These are phyloP conservation scores for Chloroclystis v-ata DNA, from an alignment of 2,888 invertebrate genomes.

Conservation along the genomic window DNA sequence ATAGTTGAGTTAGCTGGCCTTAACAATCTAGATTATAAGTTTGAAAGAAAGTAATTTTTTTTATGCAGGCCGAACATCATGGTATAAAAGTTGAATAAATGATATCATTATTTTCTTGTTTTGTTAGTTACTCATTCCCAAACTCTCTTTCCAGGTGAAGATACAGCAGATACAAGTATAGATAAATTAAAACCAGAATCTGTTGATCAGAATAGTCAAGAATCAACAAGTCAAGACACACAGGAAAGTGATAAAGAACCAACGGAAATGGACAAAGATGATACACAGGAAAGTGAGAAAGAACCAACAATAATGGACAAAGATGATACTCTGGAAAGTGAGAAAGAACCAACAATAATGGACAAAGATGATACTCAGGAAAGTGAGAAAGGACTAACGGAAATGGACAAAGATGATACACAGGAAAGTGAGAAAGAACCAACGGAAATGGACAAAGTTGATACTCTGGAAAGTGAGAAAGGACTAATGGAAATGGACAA, in stretches of 20 bases:
- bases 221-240: slow-evolving; percentile 30
- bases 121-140: neutral
- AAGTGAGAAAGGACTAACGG: slow-evolving; percentile 27
- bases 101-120: no score
- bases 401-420: slow-evolving; percentile 38
- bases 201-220: slow-evolving; percentile 31
- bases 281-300: slow-evolving; percentile 30
- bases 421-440: no score
- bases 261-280: slow-evolving; percentile 36
- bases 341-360: slow-evolving; percentile 28
- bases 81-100: no score
- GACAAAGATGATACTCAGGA: slow-evolving; percentile 42
- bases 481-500: no score
- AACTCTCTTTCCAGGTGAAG: slow-evolving; percentile 12
- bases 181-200: slow-evolving; percentile 36
- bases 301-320: slow-evolving; percentile 34
- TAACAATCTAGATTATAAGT: no score
- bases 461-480: no score
- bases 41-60: no score
- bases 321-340: slow-evolving; percentile 36
- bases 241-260: slow-evolving; percentile 29
- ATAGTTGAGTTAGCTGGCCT: no score
- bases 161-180: slow-evolving; percentile 8
- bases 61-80: no score
- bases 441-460: no score